phyloP scores from a whole-genome alignment of 1,140 invertebrate species.

The Drosophila saltans region DNA sequence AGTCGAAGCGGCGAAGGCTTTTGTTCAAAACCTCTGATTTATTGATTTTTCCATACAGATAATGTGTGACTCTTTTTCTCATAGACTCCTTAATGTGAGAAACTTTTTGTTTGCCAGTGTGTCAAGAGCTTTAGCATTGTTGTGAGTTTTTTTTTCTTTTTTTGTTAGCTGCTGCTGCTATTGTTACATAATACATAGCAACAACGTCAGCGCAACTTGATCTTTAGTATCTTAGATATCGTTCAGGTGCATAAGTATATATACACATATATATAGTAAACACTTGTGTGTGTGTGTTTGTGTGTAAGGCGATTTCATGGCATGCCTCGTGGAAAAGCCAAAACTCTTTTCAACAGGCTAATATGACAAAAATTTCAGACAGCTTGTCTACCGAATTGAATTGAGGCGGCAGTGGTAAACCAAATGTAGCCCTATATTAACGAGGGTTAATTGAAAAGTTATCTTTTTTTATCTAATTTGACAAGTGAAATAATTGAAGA shows the following conservation, averaged over 20 bases:
- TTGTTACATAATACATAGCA: constrained; percentile 61
- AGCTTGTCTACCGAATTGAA: constrained; percentile 52
- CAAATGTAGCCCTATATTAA: constrained; percentile 23
- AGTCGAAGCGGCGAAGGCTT: constrained; percentile 29
- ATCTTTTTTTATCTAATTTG: no score
- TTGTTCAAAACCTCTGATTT: constrained; percentile 65
- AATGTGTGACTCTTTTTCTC: constrained; percentile 79
- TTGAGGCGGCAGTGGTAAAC: constrained; percentile 2
- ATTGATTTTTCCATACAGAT: constrained; percentile 78
- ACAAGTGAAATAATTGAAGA: not conserved
- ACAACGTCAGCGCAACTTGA: constrained; percentile 53
- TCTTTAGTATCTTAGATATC: constrained; percentile 39
- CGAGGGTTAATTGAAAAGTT: constrained; percentile 10
- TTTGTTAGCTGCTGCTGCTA: constrained; percentile 22
- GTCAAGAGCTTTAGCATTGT: constrained; percentile 64
- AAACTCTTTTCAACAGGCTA: constrained; percentile 51
- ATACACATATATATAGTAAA: not conserved
- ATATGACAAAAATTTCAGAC: constrained; percentile 64
- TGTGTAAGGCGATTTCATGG: constrained; percentile 36
- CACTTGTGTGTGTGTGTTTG: constrained; percentile 1
- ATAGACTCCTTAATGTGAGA: constrained; percentile 74
- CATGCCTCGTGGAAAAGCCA: constrained; percentile 31
- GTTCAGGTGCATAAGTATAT: constrained; percentile 8
- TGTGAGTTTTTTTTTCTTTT: constrained; percentile 3
- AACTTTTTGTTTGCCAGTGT: constrained; percentile 63